Percentiles rank a stretch among this genome's conserved stretches.
Evolutionary conservation across 2,888 invertebrate genomes (phyloP).

Genomic region (Macrophya annulata): DNA sequence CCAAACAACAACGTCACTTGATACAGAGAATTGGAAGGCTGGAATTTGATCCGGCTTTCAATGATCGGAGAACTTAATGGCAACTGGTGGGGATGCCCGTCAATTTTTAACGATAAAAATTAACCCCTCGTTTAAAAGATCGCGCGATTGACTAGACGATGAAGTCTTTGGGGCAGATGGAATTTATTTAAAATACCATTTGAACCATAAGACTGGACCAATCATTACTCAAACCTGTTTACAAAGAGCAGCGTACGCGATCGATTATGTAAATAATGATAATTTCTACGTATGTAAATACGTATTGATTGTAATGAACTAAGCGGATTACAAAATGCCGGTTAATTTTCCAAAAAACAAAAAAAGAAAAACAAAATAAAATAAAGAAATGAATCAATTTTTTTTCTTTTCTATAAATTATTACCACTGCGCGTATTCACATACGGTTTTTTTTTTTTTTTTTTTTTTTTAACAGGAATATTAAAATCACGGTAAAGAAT

Average conservation of each 20-base stretch:
- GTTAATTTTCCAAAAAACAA: background rate
- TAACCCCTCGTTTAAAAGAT: background rate
- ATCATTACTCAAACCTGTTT: background rate
- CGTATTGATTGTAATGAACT: background rate
- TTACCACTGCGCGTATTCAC: background rate
- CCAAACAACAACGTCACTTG: slow-evolving; percentile 75
- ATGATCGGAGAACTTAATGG: slow-evolving; percentile 78
- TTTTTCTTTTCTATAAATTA: background rate
- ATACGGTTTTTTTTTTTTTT: background rate
- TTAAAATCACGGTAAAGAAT: slow-evolving; percentile 16
- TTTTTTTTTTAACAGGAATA: background rate
- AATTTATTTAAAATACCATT: background rate
- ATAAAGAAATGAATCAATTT: background rate
- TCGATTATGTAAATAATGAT: slow-evolving; percentile 14
- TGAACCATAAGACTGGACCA: slow-evolving; percentile 39
- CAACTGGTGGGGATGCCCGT: slow-evolving; percentile 70
- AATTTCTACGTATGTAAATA: background rate
- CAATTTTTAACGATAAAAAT: slow-evolving; percentile 61
- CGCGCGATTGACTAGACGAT: background rate
- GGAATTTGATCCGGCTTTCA: slow-evolving; percentile 77
- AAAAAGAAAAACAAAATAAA: background rate
- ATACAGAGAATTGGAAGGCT: slow-evolving; percentile 77
- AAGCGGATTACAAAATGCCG: background rate
- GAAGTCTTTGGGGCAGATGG: background rate
- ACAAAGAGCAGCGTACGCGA: background rate